These are phyloP conservation scores for Drosophila pseudotalamancana DNA, from an alignment of 2,888 invertebrate genomes.

Conservation along the genomic window DNA sequence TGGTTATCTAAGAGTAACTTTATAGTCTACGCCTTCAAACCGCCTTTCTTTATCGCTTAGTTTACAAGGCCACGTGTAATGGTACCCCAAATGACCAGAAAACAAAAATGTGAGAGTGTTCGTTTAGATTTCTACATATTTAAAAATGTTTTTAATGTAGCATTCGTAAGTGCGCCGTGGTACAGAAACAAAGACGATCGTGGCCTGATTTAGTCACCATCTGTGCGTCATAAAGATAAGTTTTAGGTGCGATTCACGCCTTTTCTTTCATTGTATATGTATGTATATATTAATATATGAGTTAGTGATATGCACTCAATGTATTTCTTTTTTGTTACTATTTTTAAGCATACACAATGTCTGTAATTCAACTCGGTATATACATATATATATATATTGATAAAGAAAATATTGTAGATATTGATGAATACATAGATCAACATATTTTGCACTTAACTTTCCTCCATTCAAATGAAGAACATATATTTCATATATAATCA, in stretches of 20 bases:
- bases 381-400: too few species aligned
- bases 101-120: background rate
- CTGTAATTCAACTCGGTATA: too few species aligned
- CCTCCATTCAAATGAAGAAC: too few species aligned
- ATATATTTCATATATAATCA: background rate
- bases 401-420: too few species aligned
- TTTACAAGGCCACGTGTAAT: background rate
- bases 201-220: constrained; percentile 10
- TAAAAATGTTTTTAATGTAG: background rate
- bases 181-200: constrained; percentile 39
- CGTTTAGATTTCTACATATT: background rate
- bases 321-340: too few species aligned
- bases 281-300: background rate
- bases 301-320: background rate
- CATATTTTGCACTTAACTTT: too few species aligned
- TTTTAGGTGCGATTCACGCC: constrained; percentile 13
- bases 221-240: constrained; percentile 45
- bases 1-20: too few species aligned
- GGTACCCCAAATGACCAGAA: background rate
- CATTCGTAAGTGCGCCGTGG: constrained; percentile 27
- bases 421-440: too few species aligned
- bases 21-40: too few species aligned
- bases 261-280: background rate
- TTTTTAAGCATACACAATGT: background rate
- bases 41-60: background rate